These are phyloP conservation scores for Rhingia rostrata DNA, from an alignment of 2,888 invertebrate species.

Conservation along the genomic window DNA sequence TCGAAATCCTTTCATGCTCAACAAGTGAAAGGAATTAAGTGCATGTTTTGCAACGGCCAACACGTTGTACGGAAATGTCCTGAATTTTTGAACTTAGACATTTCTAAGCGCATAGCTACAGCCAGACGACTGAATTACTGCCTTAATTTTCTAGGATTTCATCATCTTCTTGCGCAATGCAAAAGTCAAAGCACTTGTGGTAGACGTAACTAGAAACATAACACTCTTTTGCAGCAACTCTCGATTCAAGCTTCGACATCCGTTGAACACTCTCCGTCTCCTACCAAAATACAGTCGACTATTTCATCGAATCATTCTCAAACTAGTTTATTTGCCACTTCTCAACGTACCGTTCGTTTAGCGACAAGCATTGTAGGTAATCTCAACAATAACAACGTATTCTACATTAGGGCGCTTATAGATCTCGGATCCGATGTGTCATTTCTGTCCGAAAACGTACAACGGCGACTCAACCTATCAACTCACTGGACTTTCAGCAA, in stretches of 20 bases:
- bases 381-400: neutral
- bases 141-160: neutral
- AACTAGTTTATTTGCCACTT: neutral
- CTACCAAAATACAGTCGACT: neutral
- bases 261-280: neutral
- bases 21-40: neutral
- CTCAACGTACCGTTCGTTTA: neutral
- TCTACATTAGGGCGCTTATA: neutral
- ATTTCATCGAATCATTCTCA: neutral
- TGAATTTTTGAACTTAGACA: neutral
- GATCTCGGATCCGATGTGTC: neutral
- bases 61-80: neutral
- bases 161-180: neutral
- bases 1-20: neutral
- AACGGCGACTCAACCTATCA: neutral
- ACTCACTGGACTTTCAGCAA: too few relatives aligned
- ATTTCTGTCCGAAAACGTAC: neutral
- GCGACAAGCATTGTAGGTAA: neutral
- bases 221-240: neutral
- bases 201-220: neutral
- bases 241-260: neutral
- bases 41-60: neutral
- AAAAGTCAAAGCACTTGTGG: neutral
- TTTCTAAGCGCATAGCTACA: neutral
- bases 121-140: neutral